These are phyloP conservation scores for Pteropus rufus DNA, from an alignment of 2,797 vertebrate species.

Conservation along the genomic window DNA sequence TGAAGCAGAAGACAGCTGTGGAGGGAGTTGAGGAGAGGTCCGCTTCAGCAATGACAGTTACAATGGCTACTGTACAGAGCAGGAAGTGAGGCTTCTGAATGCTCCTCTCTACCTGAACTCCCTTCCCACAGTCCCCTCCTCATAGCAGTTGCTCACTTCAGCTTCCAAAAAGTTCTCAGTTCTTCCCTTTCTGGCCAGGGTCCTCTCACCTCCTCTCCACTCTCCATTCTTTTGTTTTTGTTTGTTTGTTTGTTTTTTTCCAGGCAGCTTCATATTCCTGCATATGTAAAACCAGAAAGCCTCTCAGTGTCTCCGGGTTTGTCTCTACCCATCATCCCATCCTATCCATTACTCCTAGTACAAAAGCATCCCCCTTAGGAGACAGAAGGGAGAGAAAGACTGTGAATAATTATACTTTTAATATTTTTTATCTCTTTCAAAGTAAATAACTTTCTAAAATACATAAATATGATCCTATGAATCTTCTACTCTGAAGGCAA, in stretches of 20 bases:
- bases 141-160: background rate
- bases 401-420: conserved; percentile 52
- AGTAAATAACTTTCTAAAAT: conserved; percentile 61
- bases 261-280: background rate
- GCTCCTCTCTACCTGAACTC: background rate
- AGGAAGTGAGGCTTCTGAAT: background rate
- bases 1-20: background rate
- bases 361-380: background rate
- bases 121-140: background rate
- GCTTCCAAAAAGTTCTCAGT: background rate
- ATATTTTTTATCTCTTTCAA: conserved; percentile 52
- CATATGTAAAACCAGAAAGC: background rate
- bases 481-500: conserved; percentile 64
- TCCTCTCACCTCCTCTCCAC: background rate
- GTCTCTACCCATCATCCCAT: background rate
- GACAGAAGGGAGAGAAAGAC: background rate
- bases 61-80: background rate
- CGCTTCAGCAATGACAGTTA: background rate
- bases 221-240: background rate
- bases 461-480: conserved; percentile 42
- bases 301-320: background rate
- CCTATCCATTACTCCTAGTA: background rate
- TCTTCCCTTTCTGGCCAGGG: background rate
- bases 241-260: background rate
- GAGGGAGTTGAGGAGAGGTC: background rate